Base-by-base conservation (phyloP, 2,113 vertebrate species). In the Meriones unguiculatus region DNA sequence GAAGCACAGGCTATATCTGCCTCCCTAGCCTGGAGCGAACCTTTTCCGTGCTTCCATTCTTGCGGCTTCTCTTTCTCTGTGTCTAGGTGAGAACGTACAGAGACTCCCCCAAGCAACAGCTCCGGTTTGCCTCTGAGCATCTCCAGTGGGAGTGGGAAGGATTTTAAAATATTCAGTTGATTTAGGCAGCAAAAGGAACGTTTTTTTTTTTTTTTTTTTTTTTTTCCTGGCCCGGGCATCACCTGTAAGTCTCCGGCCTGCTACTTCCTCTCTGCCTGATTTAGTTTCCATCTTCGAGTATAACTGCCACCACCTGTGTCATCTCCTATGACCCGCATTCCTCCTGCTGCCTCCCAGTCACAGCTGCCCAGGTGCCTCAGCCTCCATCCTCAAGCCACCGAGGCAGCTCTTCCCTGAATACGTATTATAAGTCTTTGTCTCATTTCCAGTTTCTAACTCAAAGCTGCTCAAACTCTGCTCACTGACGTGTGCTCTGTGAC, bases 101-200 rank as follows among this genome's bases (percentile, higher is more conserved):
- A 86, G 54, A 46, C 75, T 93, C 94, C 73, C 64, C 77, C 93
- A 73, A 91, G 92, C 90, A 94, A 69, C 14, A 10, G 38, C 64
- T 89, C 78, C 89, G 92, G 67, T 80, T 93, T 91, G 69, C 90
- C 87, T 97, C 78, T 18, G 50, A 97, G 92, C 30, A 73, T 57
- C 77, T 94, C 89, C 64, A 78, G 80, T 64, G 28, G 85, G 64
- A n/a, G 52, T 76, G 70, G 90, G 67, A 93, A 92, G 62, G 85
- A 84, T 80, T 97, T 90, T 54, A 92, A 94, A 97, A 97, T 95
- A 93, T 76, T 96, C 80, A 52, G 52, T 90, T 92, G 94, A 92
- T 92, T 97, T 90, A 64, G 84, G 69, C 50, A 84, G 90, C 41
- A 3, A 75, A 91, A 87, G 81, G 90, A 94, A 62, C 25, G 38